These are phyloP conservation scores for Aramus guarauna DNA, from an alignment of 2,113 vertebrate genomes.

Conservation along the genomic window DNA sequence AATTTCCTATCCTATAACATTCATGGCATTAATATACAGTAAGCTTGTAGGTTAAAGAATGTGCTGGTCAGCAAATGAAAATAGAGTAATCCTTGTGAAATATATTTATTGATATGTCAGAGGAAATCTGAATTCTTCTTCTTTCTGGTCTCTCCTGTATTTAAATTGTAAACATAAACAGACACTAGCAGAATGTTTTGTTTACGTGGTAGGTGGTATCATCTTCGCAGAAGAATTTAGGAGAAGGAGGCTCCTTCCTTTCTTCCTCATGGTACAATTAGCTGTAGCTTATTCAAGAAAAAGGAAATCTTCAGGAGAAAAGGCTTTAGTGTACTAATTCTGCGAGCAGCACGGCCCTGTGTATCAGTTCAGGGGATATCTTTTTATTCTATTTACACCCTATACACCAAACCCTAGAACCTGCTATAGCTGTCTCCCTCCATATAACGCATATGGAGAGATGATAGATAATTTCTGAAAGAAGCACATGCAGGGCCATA, in stretches of 20 bases:
- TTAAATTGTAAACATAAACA: neutral
- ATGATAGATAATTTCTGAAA: constrained; percentile 16
- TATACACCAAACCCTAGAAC: neutral
- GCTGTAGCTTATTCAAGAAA: neutral
- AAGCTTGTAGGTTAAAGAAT: neutral
- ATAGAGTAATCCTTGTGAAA: neutral
- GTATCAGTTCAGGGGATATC: neutral
- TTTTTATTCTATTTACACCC: neutral
- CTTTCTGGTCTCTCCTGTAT: neutral
- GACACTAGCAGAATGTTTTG: neutral
- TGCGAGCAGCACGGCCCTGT: neutral
- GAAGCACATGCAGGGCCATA: neutral
- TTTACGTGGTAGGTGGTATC: neutral
- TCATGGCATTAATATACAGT: neutral
- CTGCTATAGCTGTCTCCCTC: neutral
- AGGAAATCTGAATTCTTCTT: neutral
- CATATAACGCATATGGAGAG: neutral
- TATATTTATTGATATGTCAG: neutral
- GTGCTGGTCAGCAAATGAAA: neutral
- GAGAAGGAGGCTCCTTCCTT: neutral
- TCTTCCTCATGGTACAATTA: neutral
- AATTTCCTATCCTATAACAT: neutral
- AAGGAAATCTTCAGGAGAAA: neutral
- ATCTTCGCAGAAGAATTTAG: neutral
- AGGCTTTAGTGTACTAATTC: neutral